Conservation (phyloP, 2,797 vertebrate species). For the Gila robusta region DNA sequence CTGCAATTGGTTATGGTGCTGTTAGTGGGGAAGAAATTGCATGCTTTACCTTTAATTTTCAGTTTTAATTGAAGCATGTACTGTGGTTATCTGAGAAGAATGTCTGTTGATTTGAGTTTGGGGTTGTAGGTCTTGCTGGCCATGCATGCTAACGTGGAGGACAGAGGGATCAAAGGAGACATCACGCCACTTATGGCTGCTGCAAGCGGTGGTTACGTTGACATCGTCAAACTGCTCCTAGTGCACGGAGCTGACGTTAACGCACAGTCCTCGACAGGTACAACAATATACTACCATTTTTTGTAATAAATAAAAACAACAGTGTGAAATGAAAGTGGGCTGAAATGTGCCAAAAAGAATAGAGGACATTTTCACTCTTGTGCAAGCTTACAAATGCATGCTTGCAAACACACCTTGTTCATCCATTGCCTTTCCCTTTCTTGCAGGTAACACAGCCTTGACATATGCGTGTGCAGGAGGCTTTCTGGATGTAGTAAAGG, state of each 20-base stretch:
- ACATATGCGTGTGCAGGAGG: conserved; percentile 98
- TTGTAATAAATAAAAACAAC: not conserved
- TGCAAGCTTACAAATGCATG: not conserved
- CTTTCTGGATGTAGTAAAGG: conserved; percentile 98
- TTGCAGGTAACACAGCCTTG: conserved; percentile 94
- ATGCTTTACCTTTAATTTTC: not conserved
- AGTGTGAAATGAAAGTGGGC: not conserved
- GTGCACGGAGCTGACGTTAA: conserved; percentile 98
- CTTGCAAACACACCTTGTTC: not conserved
- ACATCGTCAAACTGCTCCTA: conserved; percentile 96
- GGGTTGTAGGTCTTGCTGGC: conserved; percentile 90
- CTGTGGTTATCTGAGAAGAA: conserved; percentile 28
- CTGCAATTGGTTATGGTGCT: not conserved
- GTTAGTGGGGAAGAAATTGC: conserved; percentile 23
- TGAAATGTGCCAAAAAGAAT: conserved; percentile 5
- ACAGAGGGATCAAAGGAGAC: conserved; percentile 97
- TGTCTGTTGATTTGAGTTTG: conserved; percentile 1
- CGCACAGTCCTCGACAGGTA: conserved; percentile 97
- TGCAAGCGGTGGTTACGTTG: conserved; percentile 96
- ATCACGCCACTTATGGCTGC: conserved; percentile 99
- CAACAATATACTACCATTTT: not conserved
- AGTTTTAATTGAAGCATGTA: conserved; percentile 11
- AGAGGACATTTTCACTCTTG: not conserved
- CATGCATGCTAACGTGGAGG: conserved; percentile 98
- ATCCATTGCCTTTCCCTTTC: not conserved